A percentile compares a stretch with the other conserved stretches of the same genome.
phyloP scores from a whole-genome alignment of 1,140 invertebrate species.

The Bombyx mori region ASM3026992v2 NC_085127.1:2244001-2244500 shows the following conservation, averaged over 20 bases:
- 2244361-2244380: too few species aligned
- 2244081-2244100: constrained; percentile 51
- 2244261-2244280: constrained; percentile 32
- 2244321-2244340: constrained; percentile 56
- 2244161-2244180: constrained; percentile 49
- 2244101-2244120: constrained; percentile 37
- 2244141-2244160: constrained; percentile 38
- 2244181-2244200: constrained; percentile 42
- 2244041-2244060: constrained; percentile 56
- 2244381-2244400: too few species aligned
- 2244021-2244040: constrained; percentile 28
- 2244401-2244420: too few species aligned
- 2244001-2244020: constrained; percentile 55
- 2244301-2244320: constrained; percentile 59
- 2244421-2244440: constrained; percentile 11
- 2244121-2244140: constrained; percentile 13
- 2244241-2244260: constrained; percentile 68
- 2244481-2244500: constrained; percentile 54
- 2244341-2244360: too few species aligned
- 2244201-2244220: constrained; percentile 44
- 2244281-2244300: constrained; percentile 26
- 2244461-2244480: constrained; percentile 38
- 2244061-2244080: constrained; percentile 61
- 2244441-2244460: constrained; percentile 46
- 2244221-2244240: constrained; percentile 34